Percentiles rank a stretch among this genome's conserved stretches.
Evolutionary conservation across 1,140 invertebrate genomes (phyloP).

Genomic region (Drosophila kohkoa): DNA sequence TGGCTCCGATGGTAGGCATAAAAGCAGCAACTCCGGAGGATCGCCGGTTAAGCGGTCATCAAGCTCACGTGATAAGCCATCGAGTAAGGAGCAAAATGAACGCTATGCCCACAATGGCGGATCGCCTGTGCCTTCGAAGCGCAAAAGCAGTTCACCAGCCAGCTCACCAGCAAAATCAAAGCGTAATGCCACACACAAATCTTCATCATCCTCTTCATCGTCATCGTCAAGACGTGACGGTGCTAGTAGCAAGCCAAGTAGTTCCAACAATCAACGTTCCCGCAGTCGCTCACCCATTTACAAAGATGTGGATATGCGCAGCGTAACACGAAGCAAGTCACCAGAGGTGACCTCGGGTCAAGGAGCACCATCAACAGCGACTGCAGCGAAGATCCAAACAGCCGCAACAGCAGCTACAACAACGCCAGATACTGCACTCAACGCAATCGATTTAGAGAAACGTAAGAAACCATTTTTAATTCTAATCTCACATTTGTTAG

Average conservation of each 20-base stretch:
- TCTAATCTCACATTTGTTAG: slow-evolving; percentile 77
- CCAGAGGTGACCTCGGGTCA: slow-evolving; percentile 27
- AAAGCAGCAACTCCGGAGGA: slow-evolving; percentile 38
- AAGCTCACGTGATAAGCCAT: slow-evolving; percentile 42
- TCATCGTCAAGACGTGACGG: slow-evolving; percentile 17
- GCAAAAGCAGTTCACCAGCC: slow-evolving; percentile 74
- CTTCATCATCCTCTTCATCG: slow-evolving; percentile 37
- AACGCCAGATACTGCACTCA: slow-evolving; percentile 19
- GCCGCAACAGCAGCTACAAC: slow-evolving; percentile 20
- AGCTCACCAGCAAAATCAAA: slow-evolving; percentile 68
- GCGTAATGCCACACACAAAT: slow-evolving; percentile 57
- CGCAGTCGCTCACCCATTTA: slow-evolving; percentile 73
- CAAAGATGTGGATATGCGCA: slow-evolving; percentile 64
- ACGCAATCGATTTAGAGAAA: slow-evolving; percentile 79
- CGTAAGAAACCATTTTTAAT: slow-evolving; percentile 83
- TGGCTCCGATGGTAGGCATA: slow-evolving; percentile 60
- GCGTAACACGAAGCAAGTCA: slow-evolving; percentile 49
- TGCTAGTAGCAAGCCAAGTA: slow-evolving; percentile 38
- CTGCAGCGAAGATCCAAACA: not conserved
- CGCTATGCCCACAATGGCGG: slow-evolving; percentile 58
- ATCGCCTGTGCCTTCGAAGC: slow-evolving; percentile 58
- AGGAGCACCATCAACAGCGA: not conserved
- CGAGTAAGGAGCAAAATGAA: slow-evolving; percentile 62
- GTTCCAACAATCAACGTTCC: slow-evolving; percentile 49
- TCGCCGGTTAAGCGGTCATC: slow-evolving; percentile 56